Conservation (phyloP, 2,888 invertebrate species). For the Phanerotoma sp. region DNA sequence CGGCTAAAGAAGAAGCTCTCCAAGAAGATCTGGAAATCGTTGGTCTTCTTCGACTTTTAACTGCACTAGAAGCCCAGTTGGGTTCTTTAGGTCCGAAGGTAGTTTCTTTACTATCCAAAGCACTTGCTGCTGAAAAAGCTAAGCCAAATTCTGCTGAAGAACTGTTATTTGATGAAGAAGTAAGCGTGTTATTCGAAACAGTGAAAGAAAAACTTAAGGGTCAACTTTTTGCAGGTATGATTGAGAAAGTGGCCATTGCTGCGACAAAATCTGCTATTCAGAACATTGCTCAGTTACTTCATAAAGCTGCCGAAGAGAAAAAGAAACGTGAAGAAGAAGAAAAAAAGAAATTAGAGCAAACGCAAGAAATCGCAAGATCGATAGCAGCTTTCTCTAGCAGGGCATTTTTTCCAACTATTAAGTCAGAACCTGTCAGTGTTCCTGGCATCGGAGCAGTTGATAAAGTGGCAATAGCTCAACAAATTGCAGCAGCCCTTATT, state of each 20-base stretch:
- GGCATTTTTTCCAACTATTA: slow-evolving; percentile 40
- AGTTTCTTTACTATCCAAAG: slow-evolving; percentile 74
- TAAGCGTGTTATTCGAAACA: slow-evolving; percentile 78
- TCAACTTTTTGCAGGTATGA: slow-evolving; percentile 71
- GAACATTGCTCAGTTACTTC: slow-evolving; percentile 73
- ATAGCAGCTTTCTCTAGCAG: slow-evolving; percentile 33
- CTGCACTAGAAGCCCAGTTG: slow-evolving; percentile 79
- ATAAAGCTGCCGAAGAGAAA: slow-evolving; percentile 64
- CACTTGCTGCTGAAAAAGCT: slow-evolving; percentile 75
- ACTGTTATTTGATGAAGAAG: slow-evolving; percentile 70
- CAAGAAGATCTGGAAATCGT: slow-evolving; percentile 54
- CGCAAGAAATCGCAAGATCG: slow-evolving; percentile 44
- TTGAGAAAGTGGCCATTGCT: slow-evolving; percentile 65
- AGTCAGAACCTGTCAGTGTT: slow-evolving; percentile 63
- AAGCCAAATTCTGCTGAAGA: slow-evolving; percentile 73
- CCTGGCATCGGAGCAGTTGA: slow-evolving; percentile 75
- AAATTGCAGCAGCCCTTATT: slow-evolving; percentile 77
- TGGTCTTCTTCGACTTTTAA: slow-evolving; percentile 69
- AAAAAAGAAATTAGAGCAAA: slow-evolving; percentile 46
- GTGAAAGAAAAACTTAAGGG: slow-evolving; percentile 85
- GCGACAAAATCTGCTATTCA: slow-evolving; percentile 75
- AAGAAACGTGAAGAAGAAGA: slow-evolving; percentile 55
- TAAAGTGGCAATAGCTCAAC: slow-evolving; percentile 76
- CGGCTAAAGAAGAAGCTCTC: slow-evolving; percentile 43
- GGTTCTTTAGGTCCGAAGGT: slow-evolving; percentile 84